Evolutionary conservation across 2,113 vertebrate genomes (phyloP), one percentile per base, ranked within the genome.

Genomic region (Sylvilagus bachmani): DNA sequence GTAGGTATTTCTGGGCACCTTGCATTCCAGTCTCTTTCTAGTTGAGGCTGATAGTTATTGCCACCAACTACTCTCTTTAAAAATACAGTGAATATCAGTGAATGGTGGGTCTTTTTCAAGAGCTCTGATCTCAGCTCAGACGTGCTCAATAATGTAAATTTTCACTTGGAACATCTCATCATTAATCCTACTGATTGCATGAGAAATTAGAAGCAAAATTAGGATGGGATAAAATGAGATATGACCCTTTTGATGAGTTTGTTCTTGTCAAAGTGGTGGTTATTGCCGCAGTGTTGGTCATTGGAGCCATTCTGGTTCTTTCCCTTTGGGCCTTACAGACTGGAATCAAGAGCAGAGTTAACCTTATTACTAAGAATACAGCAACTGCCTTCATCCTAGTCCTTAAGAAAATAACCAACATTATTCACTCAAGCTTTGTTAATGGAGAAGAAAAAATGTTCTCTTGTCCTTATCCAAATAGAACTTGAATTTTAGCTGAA

Each of bases 191-290:
- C 49, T 75, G 62, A 67, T 24, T 53, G 51, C 82, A 61, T 81
- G 49, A 96, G 51, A 84, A 93, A 82, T 77, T 81, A 85, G 73
- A 73, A 80, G 44, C 82, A 53, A 38, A 58, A 70, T 74, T 55
- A 80, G 12, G 36, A 9, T 69, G 53, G 53, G 51, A 62, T 49
- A 74, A 82, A 93, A 62, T 38, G 78, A 77, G 93, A 55, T 69
- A 16, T 86, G 58, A 49, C 24, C 27, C 49, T 14, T 93, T 53
- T 51, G 58, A 62, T 61, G 62, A 55, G 11, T 71, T 73, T 67
- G 33, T 73, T 86, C 27, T 75, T 77, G 27, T 74, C 90, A 89
- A 61, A 73, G 86, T 73, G 38, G 44, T 53, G 7, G 17, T 53
- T 7, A 16, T 27, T n/a, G 14, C 10, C 8, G 22, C 61, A 29